These are phyloP conservation scores for Melanophora roralis DNA, from an alignment of 2,888 invertebrate genomes.

Conservation along the genomic window DNA sequence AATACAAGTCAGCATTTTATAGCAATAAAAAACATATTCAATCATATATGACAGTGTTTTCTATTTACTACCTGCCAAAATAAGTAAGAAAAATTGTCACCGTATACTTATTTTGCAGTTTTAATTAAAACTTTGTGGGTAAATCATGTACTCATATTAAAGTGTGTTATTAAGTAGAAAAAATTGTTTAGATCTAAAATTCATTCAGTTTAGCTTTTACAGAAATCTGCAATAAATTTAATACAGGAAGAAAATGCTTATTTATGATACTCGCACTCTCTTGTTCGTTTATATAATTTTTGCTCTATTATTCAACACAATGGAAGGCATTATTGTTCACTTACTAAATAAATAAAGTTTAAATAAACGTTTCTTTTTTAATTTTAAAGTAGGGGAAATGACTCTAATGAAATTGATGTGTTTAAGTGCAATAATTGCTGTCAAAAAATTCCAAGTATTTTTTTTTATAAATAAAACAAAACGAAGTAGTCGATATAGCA, in stretches of 20 bases:
- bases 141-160: constrained; percentile 7
- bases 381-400: constrained; percentile 45
- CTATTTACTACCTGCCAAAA: not conserved
- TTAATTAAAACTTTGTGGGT: no score
- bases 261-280: constrained; percentile 41
- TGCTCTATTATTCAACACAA: constrained; percentile 40
- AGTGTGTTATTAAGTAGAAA: constrained; percentile 46
- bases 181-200: constrained; percentile 59
- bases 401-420: constrained; percentile 51
- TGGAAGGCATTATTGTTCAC: no score
- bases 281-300: not conserved
- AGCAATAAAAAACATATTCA: constrained; percentile 1
- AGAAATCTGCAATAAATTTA: constrained; percentile 54
- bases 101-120: constrained; percentile 12
- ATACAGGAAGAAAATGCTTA: constrained; percentile 58
- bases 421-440: constrained; percentile 44
- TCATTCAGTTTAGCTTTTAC: constrained; percentile 44
- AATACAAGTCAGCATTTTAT: constrained; percentile 19
- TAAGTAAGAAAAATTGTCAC: constrained; percentile 1
- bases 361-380: constrained; percentile 14
- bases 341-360: no score
- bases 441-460: no score
- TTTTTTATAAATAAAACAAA: no score
- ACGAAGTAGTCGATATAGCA: no score
- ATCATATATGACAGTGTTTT: not conserved